phyloP scores from a whole-genome alignment of 2,797 vertebrate genomes.

The Anniella stebbinsi region DNA sequence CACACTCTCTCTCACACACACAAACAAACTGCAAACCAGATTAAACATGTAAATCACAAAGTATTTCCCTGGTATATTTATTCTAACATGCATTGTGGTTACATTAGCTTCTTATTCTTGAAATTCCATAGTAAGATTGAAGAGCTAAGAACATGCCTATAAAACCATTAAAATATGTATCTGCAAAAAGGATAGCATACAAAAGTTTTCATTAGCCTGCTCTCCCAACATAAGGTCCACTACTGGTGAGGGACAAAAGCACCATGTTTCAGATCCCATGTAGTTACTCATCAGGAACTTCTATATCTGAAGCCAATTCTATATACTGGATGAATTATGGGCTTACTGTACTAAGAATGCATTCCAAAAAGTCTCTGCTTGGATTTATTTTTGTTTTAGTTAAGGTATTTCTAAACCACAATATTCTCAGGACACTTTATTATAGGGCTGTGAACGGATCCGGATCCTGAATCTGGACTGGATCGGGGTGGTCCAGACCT shows the following conservation, averaged over 20 bases:
- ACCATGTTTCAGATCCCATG: neutral
- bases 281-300: neutral
- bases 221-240: neutral
- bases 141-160: neutral
- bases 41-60: neutral
- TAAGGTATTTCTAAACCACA: neutral
- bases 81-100: neutral
- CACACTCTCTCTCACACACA: too few species aligned
- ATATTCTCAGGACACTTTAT: neutral
- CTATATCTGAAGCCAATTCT: neutral
- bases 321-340: neutral
- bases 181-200: neutral
- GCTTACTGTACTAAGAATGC: neutral
- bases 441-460: too few species aligned
- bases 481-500: too few species aligned
- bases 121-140: neutral
- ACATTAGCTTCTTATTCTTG: neutral
- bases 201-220: neutral
- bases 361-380: neutral
- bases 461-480: too few species aligned
- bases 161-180: neutral
- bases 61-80: neutral
- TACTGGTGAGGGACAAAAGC: neutral
- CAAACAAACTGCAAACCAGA: neutral
- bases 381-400: neutral